Base-by-base conservation (phyloP, 2,797 vertebrate genomes). In the Phoeniculus purpureus region DNA sequence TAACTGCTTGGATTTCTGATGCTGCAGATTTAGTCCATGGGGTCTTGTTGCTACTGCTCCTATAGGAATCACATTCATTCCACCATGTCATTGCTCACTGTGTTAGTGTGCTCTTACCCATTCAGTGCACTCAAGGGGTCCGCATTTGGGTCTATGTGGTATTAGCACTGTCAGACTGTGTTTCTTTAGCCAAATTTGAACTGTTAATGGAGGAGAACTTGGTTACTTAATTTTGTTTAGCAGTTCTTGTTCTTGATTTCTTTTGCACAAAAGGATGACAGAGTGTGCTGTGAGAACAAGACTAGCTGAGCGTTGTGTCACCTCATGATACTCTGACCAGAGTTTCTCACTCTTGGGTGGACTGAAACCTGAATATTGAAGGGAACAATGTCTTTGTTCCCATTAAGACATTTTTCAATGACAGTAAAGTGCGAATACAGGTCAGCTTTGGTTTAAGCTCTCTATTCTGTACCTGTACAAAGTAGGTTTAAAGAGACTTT, bases 51-150 rank as follows among this genome's bases (percentile, higher is more conserved):
- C 70, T 48, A 89, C 97, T 97, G 97, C 94, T 97, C 92, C 80
- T 96, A 94, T 97, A 97, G 96, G 97, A 97, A 92, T 96, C 88
- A 14, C 34, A 52, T 70, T 45, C 94, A 84, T 97, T 78, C 85
- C 96, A 84, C 90, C 31, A 62, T 85, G 65, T 75, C 87, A 77
- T 77, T 4, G 27, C 94, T 82, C 79, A 79, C 56, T 37, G 20
- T 84, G 21, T 71, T 73, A 77, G 56, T 14, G 1, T 81, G 62
- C 80, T 84, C 91, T 73, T 93, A 79, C 82, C 88, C 89, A 86
- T 94, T 92, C 26, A 83, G 87, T 93, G 87, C 78, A 70, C 90
- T 60, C 10, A 5, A 32, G 93, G 47, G 52, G 4, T 70, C 66
- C 31, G 40, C 15, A 9, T 8, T 55, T 22, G 54, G 8, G n/a